A percentile compares a stretch with the other conserved stretches of the same genome.
These are phyloP conservation scores for Drosophila melanica DNA, from an alignment of 1,140 invertebrate species.

Conservation along the genomic window DNA sequence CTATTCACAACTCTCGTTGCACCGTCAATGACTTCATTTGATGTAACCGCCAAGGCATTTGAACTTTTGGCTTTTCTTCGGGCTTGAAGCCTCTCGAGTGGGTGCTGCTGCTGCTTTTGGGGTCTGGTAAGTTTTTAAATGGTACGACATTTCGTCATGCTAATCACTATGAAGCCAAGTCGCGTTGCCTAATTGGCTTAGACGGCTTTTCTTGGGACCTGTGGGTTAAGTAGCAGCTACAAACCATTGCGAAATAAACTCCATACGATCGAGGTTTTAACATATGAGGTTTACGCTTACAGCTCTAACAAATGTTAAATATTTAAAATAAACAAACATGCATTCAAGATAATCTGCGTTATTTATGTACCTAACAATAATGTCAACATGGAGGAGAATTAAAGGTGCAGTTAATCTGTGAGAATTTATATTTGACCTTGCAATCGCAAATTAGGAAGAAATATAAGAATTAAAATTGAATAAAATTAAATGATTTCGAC, in stretches of 20 bases:
- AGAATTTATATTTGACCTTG: too few relatives aligned
- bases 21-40: slow-evolving; percentile 68
- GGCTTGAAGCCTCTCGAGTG: slow-evolving; percentile 34
- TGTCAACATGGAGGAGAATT: too few relatives aligned
- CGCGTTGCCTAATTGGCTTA: slow-evolving; percentile 67
- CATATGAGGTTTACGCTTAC: background rate
- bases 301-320: background rate
- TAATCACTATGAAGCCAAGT: slow-evolving; percentile 70
- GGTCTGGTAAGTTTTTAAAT: slow-evolving; percentile 47
- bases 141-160: slow-evolving; percentile 78
- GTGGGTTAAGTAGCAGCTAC: slow-evolving; percentile 19
- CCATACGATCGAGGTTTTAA: background rate
- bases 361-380: too few relatives aligned
- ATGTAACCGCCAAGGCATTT: slow-evolving; percentile 74
- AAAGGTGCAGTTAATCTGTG: too few relatives aligned
- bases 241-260: slow-evolving; percentile 24
- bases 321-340: background rate
- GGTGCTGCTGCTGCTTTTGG: slow-evolving; percentile 1
- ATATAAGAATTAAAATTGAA: too few relatives aligned
- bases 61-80: slow-evolving; percentile 73
- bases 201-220: slow-evolving; percentile 35
- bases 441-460: too few relatives aligned
- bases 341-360: too few relatives aligned
- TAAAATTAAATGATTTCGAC: too few relatives aligned
- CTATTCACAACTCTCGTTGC: slow-evolving; percentile 13